phyloP scores from a whole-genome alignment of 1,140 invertebrate genomes.

The Brachystomella parvula region DNA sequence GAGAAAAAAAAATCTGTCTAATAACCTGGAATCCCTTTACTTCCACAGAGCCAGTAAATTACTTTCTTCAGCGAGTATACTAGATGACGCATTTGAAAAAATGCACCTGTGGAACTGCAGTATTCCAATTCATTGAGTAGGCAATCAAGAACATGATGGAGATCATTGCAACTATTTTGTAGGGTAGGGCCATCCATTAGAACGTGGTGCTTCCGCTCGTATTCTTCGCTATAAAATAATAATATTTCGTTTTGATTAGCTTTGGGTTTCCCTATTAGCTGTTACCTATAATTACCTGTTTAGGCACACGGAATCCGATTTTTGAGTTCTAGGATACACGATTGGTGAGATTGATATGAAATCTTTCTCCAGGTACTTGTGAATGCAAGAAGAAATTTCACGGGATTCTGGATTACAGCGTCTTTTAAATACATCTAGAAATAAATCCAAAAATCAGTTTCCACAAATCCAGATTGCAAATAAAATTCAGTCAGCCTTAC shows the following conservation, averaged over 20 bases:
- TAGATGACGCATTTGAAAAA: not conserved
- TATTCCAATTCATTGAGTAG: not conserved
- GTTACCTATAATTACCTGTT: not conserved
- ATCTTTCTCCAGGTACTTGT: conserved; percentile 9
- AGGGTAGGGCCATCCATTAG: conserved; percentile 3
- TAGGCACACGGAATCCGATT: not conserved
- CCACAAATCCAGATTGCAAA: not conserved
- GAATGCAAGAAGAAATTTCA: not conserved
- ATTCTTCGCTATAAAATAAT: not conserved
- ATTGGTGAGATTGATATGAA: not conserved
- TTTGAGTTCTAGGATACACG: not conserved
- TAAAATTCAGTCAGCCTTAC: not conserved
- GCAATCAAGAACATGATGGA: conserved; percentile 1
- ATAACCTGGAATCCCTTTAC: too few relatives aligned
- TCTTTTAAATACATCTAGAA: not conserved
- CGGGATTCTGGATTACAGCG: not conserved
- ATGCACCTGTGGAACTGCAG: not conserved
- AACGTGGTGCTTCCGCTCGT: not conserved
- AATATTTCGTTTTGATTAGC: not conserved
- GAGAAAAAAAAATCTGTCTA: too few relatives aligned
- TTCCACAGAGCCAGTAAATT: not conserved
- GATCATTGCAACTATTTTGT: conserved; percentile 7
- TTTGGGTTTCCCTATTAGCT: too few relatives aligned
- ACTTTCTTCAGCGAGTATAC: not conserved
- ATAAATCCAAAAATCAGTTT: not conserved